phyloP scores from a whole-genome alignment of 23 tunicate species.

The Phallusia fumigata region DNA sequence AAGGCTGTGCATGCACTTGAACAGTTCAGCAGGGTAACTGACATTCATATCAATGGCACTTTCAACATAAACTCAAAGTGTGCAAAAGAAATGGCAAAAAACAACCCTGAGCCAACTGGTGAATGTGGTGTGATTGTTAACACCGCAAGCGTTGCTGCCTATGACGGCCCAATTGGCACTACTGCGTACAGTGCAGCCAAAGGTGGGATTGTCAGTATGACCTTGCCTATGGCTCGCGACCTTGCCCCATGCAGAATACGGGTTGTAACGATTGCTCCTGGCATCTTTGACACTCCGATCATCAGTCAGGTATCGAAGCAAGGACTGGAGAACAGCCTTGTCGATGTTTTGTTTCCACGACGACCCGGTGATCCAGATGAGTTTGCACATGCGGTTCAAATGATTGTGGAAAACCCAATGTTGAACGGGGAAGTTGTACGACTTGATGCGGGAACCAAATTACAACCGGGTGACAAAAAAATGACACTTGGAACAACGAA shows the following conservation, averaged over 20 bases:
- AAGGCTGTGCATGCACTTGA: slow-evolving; percentile 62
- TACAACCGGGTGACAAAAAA: slow-evolving; percentile 46
- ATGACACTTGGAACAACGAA: not conserved
- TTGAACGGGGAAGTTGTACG: slow-evolving; percentile 93
- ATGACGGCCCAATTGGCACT: slow-evolving; percentile 95
- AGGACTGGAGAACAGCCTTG: slow-evolving; percentile 41
- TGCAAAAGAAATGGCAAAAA: slow-evolving; percentile 66
- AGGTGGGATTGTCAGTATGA: slow-evolving; percentile 91
- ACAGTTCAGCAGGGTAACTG: slow-evolving; percentile 75
- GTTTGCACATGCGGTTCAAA: slow-evolving; percentile 81
- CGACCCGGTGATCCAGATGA: slow-evolving; percentile 90
- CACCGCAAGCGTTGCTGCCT: slow-evolving; percentile 94
- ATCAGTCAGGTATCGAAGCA: slow-evolving; percentile 76
- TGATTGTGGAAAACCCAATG: slow-evolving; percentile 91
- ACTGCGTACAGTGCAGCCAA: slow-evolving; percentile 97
- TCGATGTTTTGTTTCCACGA: slow-evolving; percentile 84
- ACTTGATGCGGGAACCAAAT: slow-evolving; percentile 88
- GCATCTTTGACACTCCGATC: slow-evolving; percentile 86
- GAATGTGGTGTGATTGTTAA: slow-evolving; percentile 94
- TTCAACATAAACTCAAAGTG: slow-evolving; percentile 76
- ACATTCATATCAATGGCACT: slow-evolving; percentile 87
- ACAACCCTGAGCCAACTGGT: slow-evolving; percentile 37
- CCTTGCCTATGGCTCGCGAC: slow-evolving; percentile 96
- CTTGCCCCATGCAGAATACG: slow-evolving; percentile 74
- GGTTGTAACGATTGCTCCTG: slow-evolving; percentile 96